Conservation (phyloP, 1,140 invertebrate genomes). For the Brachystomella parvula region DNA sequence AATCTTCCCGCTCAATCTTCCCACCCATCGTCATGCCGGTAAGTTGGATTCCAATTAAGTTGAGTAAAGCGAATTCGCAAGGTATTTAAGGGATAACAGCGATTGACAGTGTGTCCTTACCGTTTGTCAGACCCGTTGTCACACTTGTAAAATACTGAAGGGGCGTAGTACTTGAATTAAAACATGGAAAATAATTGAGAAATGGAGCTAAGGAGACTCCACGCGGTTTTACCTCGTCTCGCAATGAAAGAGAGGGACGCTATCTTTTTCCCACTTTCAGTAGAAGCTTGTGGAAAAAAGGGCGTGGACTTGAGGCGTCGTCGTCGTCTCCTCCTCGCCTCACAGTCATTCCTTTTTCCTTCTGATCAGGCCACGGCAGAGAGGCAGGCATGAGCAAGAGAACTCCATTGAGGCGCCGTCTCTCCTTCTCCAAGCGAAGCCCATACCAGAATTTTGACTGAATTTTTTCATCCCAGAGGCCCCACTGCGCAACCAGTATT, state of each 20-base stretch:
- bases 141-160: background rate
- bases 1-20: conserved; percentile 1
- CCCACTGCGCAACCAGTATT: background rate
- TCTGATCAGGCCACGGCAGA: background rate
- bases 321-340: background rate
- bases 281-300: background rate
- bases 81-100: background rate
- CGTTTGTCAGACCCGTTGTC: background rate
- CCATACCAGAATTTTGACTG: background rate
- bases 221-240: background rate
- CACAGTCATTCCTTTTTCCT: background rate
- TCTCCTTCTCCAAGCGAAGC: background rate
- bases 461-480: background rate
- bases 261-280: background rate
- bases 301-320: background rate
- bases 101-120: conserved; percentile 6
- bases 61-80: conserved; percentile 17
- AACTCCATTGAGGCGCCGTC: background rate
- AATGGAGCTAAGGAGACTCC: background rate
- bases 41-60: conserved; percentile 22
- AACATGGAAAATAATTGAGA: background rate
- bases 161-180: background rate
- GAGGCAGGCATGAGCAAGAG: background rate
- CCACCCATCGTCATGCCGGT: conserved; percentile 17
- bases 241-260: conserved; percentile 2